phyloP scores from a whole-genome alignment of 2,797 vertebrate species.

The Australoheros facetus region DNA sequence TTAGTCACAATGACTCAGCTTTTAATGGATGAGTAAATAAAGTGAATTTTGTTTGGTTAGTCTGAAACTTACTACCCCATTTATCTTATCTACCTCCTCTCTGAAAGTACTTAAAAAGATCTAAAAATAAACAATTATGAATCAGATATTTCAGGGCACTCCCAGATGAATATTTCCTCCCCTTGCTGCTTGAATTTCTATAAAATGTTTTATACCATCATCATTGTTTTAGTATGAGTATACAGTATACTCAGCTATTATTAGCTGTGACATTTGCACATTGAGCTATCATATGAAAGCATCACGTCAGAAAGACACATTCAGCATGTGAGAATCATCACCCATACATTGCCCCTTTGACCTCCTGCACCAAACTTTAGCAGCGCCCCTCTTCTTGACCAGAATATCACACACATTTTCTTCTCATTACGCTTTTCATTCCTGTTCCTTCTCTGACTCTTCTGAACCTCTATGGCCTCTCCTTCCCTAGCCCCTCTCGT shows the following conservation, averaged over 20 bases:
- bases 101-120: not conserved
- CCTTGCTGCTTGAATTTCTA: not conserved
- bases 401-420: conserved; percentile 40
- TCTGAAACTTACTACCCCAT: not conserved
- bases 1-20: conserved; percentile 32
- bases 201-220: not conserved
- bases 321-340: conserved; percentile 32
- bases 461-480: conserved; percentile 16
- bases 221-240: not conserved
- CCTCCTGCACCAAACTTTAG: not conserved
- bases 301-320: conserved; percentile 9
- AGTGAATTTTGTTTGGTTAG: conserved; percentile 2
- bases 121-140: conserved; percentile 1
- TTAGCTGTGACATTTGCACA: not conserved
- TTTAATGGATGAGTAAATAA: conserved; percentile 26
- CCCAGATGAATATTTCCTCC: not conserved
- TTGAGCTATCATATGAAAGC: not conserved
- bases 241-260: not conserved
- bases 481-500: not conserved
- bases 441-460: conserved; percentile 26
- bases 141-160: not conserved
- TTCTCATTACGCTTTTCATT: conserved; percentile 34
- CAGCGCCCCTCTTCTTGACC: not conserved
- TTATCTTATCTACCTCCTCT: not conserved
- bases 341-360: conserved; percentile 21